phyloP scores from a whole-genome alignment of 1,140 invertebrate genomes.

The Centruroides sculpturatus region DNA sequence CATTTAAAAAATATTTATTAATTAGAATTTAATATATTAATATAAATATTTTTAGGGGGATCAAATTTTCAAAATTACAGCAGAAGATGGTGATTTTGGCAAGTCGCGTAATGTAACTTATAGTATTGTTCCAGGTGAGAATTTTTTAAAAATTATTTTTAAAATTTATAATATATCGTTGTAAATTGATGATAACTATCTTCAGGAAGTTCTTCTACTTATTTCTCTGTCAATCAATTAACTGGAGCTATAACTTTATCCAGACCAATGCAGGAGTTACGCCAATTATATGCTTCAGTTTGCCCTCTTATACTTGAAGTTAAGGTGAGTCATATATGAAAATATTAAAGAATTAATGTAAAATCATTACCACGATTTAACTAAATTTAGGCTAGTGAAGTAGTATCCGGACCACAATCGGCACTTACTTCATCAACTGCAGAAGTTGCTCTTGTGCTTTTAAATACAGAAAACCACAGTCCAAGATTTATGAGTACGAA shows the following conservation, averaged over 20 bases:
- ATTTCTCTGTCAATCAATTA: not conserved
- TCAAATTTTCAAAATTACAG: conserved; percentile 50
- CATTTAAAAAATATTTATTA: conserved; percentile 1
- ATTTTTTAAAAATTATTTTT: conserved; percentile 41
- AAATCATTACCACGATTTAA: not conserved
- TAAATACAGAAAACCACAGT: conserved; percentile 20
- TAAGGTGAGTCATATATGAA: not conserved
- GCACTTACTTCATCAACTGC: conserved; percentile 2
- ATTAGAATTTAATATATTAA: not conserved
- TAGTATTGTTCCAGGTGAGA: conserved; percentile 61
- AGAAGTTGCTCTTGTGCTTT: conserved; percentile 21
- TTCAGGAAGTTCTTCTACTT: not conserved
- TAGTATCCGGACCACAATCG: not conserved
- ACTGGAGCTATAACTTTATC: conserved; percentile 48
- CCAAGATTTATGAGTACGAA: conserved; percentile 31
- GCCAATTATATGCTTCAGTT: not conserved
- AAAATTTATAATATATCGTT: no score
- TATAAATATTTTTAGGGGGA: conserved; percentile 38
- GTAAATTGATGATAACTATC: no score
- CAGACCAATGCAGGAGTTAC: conserved; percentile 36
- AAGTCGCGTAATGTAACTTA: conserved; percentile 65
- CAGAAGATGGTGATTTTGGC: conserved; percentile 78
- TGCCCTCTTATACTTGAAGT: not conserved
- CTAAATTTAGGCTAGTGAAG: not conserved
- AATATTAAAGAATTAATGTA: no score